Conservation (phyloP, 2,113 vertebrate genomes). For the Laticauda laticaudata region DNA sequence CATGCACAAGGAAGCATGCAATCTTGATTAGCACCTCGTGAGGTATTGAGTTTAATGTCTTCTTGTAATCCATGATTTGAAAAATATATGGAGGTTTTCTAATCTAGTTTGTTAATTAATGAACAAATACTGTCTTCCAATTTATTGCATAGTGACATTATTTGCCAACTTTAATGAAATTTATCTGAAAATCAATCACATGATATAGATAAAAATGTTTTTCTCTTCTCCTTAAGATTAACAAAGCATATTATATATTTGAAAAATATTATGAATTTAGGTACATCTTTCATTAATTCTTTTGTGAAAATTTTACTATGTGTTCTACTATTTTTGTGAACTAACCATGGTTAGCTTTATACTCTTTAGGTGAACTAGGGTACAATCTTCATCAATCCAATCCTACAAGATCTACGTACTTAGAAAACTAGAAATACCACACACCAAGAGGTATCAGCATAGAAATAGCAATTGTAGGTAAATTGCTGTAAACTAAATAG, state of each 20-base stretch:
- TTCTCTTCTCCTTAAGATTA: background rate
- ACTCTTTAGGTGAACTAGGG: background rate
- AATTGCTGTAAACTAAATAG: background rate
- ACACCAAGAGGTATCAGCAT: background rate
- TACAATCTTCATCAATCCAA: background rate
- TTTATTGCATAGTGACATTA: slow-evolving; percentile 30
- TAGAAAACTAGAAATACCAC: background rate
- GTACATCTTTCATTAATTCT: background rate
- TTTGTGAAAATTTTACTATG: background rate
- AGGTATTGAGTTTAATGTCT: background rate
- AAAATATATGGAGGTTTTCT: slow-evolving; percentile 24
- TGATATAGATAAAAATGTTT: background rate
- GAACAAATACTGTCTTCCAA: slow-evolving; percentile 13
- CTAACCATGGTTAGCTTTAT: background rate
- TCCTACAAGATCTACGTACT: background rate
- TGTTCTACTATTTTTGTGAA: background rate
- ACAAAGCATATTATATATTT: background rate
- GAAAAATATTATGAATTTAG: background rate
- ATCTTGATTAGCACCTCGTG: background rate
- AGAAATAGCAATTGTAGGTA: background rate
- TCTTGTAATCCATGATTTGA: slow-evolving; percentile 11
- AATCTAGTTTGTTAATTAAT: slow-evolving; percentile 39
- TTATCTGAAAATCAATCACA: slow-evolving; percentile 13
- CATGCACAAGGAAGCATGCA: slow-evolving; percentile 5
- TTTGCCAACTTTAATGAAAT: slow-evolving; percentile 37